Evolutionary conservation across 2,113 vertebrate genomes (phyloP).

Genomic region (Ptilonorhynchus violaceus): DNA sequence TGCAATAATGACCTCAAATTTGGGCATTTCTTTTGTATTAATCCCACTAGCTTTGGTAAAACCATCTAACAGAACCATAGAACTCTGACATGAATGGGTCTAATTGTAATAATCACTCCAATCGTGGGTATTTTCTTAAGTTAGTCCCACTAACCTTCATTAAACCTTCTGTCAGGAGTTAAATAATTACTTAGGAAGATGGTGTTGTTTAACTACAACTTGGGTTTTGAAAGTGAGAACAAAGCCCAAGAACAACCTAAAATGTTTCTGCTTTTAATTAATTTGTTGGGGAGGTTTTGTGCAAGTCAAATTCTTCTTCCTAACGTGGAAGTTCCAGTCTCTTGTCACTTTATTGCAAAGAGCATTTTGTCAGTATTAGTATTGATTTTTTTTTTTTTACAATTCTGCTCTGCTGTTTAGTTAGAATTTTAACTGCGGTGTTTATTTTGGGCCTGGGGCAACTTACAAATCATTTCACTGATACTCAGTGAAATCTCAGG

Average conservation of each 20-base stretch:
- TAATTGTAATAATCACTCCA: constrained; percentile 59
- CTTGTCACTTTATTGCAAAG: neutral
- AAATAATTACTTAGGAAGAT: constrained; percentile 34
- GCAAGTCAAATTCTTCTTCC: neutral
- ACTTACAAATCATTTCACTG: neutral
- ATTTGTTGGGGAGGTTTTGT: neutral
- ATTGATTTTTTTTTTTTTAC: neutral
- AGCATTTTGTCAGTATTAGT: neutral
- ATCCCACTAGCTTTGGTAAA: constrained; percentile 10
- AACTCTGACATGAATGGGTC: neutral
- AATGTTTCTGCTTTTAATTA: neutral
- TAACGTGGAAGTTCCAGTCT: neutral
- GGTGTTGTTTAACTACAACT: neutral
- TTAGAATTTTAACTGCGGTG: neutral
- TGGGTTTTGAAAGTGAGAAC: neutral
- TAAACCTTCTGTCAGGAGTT: constrained; percentile 25
- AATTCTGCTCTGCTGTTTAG: neutral
- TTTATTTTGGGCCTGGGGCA: neutral
- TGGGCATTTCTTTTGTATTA: constrained; percentile 36
- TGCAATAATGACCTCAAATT: constrained; percentile 58
- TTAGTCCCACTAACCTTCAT: constrained; percentile 42
- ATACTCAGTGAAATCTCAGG: neutral
- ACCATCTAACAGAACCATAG: neutral
- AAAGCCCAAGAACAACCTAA: neutral
- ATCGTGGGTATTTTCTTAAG: neutral